Percentiles rank a stretch among this genome's conserved stretches.
Conservation (phyloP, 2,888 invertebrate genomes). For the Melanostoma mellinum region DNA sequence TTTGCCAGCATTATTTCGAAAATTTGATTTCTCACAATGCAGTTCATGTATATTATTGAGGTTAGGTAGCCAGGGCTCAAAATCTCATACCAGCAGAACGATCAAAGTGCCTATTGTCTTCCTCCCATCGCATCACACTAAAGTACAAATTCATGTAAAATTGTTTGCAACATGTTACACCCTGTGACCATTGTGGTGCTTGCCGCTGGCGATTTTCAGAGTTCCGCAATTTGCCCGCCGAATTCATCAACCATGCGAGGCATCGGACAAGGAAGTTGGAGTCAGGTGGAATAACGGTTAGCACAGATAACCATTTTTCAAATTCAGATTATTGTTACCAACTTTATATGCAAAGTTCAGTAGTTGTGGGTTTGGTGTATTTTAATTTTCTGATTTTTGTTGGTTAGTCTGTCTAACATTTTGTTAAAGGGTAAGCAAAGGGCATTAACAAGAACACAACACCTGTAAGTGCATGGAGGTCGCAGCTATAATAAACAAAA, state of each 20-base stretch:
- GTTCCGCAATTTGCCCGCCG: constrained; percentile 68
- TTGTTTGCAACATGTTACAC: constrained; percentile 62
- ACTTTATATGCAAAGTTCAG: constrained; percentile 4
- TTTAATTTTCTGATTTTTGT: constrained; percentile 1
- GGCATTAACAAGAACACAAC: too few relatives aligned
- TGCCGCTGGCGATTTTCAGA: constrained; percentile 62
- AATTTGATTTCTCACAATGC: constrained; percentile 59
- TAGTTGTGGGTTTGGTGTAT: not conserved
- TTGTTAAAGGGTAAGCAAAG: too few relatives aligned
- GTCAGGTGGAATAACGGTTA: constrained; percentile 63
- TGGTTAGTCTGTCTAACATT: too few relatives aligned
- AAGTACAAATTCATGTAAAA: constrained; percentile 70
- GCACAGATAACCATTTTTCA: constrained; percentile 57
- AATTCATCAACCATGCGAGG: constrained; percentile 62
- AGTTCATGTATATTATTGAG: constrained; percentile 14
- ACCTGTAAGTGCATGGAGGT: too few relatives aligned
- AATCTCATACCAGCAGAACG: constrained; percentile 65
- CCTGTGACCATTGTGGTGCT: constrained; percentile 54
- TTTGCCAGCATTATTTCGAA: constrained; percentile 49
- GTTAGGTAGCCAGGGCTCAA: constrained; percentile 8
- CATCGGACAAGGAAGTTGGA: constrained; percentile 61
- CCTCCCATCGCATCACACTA: constrained; percentile 19
- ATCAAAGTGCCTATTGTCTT: constrained; percentile 58
- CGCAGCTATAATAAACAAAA: too few relatives aligned
- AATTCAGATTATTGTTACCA: constrained; percentile 60